Evolutionary conservation across 2,113 vertebrate genomes (phyloP), one percentile per base, ranked within the genome.

Genomic region (Notothenia coriiceps): DNA sequence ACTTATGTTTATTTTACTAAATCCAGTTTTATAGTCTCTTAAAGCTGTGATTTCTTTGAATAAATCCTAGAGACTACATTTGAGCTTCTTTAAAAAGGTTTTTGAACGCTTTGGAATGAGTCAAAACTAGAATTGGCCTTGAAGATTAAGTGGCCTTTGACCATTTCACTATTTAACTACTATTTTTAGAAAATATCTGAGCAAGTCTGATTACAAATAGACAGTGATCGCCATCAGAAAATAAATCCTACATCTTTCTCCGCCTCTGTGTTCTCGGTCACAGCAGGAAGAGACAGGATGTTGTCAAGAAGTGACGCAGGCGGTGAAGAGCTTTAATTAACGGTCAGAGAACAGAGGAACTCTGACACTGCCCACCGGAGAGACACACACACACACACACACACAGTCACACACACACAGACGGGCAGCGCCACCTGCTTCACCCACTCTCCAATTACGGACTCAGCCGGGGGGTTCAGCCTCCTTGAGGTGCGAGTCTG

Each of bases 251-350:
- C 5, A 15, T 3, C 14, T 25, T 12, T 10, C 18, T 46, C 54
- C 5, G 6, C 54, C 44, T 60, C 33, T 60, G 12, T 29, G 6
- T 25, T 25, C 44, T 9, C 44, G 52, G 52, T 65, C 55, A 64
- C 29, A 44, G 63, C 81, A 71, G 70, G 44, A 52, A 20, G 64
- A 49, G 55, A 18, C 10, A 51, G 60, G 52, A 49, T 49, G 60
- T 61, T 68, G 61, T 77, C 68, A 40, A 8, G 17, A 70, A 22
- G 64, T 77, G 80, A 84, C 10, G 20, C 74, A 25, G 84, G 59
- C 40, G 20, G 51, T 51, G 67, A 66, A 52, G 76, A 83, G 70
- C 66, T 74, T 87, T 89, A 85, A 89, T 91, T 88, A 89, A 70
- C 62, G 52, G 72, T 51, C 18, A 6, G 51, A 85, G 74, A 73